A percentile compares a stretch with the other conserved stretches of the same genome.
phyloP scores from a whole-genome alignment of 2,888 invertebrate genomes.

The Campoletis raptor region DNA sequence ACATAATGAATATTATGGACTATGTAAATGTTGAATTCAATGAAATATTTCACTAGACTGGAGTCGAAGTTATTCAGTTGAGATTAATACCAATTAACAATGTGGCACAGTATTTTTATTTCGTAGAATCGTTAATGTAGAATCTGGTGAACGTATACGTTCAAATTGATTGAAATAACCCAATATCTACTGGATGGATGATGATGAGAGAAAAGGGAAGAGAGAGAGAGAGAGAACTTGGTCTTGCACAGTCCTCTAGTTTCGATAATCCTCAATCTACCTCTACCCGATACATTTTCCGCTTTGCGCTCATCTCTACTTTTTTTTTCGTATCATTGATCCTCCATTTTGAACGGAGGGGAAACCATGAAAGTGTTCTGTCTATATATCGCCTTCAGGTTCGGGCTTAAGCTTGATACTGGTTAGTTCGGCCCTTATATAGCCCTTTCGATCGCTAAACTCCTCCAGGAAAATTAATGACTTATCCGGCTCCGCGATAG shows the following conservation, averaged over 20 bases:
- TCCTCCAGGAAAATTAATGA: conserved; percentile 55
- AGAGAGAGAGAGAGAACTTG: conserved; percentile 22
- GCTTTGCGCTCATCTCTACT: conserved; percentile 1
- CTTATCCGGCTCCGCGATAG: conserved; percentile 37
- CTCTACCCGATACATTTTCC: conserved; percentile 24
- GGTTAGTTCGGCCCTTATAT: conserved; percentile 14
- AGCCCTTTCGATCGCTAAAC: conserved; percentile 28
- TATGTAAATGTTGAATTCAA: no score
- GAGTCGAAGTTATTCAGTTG: no score
- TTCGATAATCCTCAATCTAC: conserved; percentile 57
- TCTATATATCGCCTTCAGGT: not conserved
- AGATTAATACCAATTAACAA: no score
- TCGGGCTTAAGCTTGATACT: conserved; percentile 23
- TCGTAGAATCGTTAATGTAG: conserved; percentile 6
- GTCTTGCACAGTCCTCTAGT: conserved; percentile 46
- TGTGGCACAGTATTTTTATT: not conserved
- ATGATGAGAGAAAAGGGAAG: not conserved
- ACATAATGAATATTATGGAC: no score
- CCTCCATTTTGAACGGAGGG: conserved; percentile 44
- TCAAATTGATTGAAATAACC: conserved; percentile 3
- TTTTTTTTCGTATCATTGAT: conserved; percentile 45
- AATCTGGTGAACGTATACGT: not conserved
- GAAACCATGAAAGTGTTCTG: conserved; percentile 54
- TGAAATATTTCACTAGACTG: no score
- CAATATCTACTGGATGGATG: conserved; percentile 33